Evolutionary conservation across 2,797 vertebrate genomes (phyloP), one percentile per base, ranked within the genome.

Genomic region (Malacoctenus gilli): DNA sequence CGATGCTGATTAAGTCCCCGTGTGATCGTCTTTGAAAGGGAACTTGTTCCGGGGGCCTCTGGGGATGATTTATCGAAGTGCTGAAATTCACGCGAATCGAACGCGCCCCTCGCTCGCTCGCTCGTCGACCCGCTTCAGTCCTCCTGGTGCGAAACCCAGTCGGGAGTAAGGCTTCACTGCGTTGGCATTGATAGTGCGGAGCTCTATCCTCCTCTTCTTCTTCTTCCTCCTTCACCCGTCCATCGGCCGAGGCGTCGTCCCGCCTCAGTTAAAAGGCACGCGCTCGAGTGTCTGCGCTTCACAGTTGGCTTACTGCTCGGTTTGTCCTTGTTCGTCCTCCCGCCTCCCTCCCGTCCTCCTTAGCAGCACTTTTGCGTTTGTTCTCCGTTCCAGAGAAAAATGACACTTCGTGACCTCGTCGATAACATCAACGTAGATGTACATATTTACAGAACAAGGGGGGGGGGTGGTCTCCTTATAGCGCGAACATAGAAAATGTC

Each of bases 401-500:
- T 75, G 61, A 86, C 82, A 84, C 86, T 87, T 89, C 72, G 87
- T 83, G 78, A 77, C 77, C 59, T 72, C 43, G 53, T 79, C 49
- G 10, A 44, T 43, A 64, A 72, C 74, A 81, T 79, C 57, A 50
- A 83, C 80, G 77, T 72, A 83, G 62, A 59, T 82, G 79, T 84
- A 86, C 81, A 87, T 80, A 86, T 87, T 75, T 85, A 87, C 87
- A 88, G 58, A 31, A n/a, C n/a, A n/a, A n/a, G n/a, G n/a, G n/a
- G n/a, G n/a, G 40, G 19, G 51, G 49, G 59, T 12, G 3, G 35
- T 30, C 57, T 37, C 66, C 46, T 53, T 25, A 7, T n/a, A 72
- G 16, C 23, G 11, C 13, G 49, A 18, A 32, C 21, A 15, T 52
- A 46, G 22, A 44, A 31, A 42, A 30, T 35, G 19, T 60, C 35